phyloP scores from a whole-genome alignment of 2,888 invertebrate species.

The Nomada fabriciana region DNA sequence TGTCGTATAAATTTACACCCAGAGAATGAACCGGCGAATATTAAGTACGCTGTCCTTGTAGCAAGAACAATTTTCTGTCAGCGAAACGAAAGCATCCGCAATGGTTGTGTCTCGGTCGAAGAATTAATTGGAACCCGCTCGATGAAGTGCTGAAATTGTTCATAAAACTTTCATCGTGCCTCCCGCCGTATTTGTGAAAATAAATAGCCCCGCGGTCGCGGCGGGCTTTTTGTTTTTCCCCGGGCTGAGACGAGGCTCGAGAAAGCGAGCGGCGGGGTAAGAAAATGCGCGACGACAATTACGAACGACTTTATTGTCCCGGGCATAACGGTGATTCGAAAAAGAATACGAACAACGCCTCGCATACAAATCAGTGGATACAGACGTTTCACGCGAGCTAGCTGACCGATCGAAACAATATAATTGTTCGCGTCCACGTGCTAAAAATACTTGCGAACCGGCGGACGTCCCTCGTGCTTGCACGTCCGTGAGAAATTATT shows the following conservation, averaged over 20 bases:
- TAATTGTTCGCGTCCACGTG: slow-evolving; percentile 61
- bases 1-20: no score
- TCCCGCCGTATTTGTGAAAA: slow-evolving; percentile 29
- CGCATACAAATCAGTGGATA: slow-evolving; percentile 46
- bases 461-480: slow-evolving; percentile 34
- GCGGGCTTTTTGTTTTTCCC: background rate
- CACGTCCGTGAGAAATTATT: slow-evolving; percentile 63
- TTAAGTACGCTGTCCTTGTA: no score
- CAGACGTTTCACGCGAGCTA: slow-evolving; percentile 40
- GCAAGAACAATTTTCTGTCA: background rate
- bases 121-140: slow-evolving; percentile 28
- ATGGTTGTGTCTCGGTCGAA: background rate
- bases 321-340: slow-evolving; percentile 49
- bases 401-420: slow-evolving; percentile 56
- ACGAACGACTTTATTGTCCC: slow-evolving; percentile 55
- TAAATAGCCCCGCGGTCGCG: slow-evolving; percentile 11
- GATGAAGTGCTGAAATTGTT: slow-evolving; percentile 6
- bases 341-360: slow-evolving; percentile 5
- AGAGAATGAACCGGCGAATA: no score
- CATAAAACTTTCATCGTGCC: slow-evolving; percentile 27
- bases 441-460: slow-evolving; percentile 37
- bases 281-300: slow-evolving; percentile 50
- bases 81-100: background rate
- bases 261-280: background rate
- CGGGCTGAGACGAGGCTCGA: background rate